These are phyloP conservation scores for Dufourea novaeangliae DNA, from an alignment of 1,140 invertebrate genomes.

Conservation along the genomic window DNA sequence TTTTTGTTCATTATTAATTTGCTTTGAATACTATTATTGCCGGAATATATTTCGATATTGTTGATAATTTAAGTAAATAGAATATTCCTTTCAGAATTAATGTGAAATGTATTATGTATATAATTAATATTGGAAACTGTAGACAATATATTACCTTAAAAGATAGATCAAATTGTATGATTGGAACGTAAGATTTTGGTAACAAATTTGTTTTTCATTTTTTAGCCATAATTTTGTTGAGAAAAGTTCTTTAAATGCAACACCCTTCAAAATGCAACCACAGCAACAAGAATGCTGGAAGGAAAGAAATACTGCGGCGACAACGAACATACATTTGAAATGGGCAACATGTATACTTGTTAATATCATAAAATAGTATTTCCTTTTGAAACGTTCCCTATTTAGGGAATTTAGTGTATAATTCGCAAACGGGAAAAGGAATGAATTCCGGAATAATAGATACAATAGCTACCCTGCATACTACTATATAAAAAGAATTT, in stretches of 20 bases:
- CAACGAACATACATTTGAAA: background rate
- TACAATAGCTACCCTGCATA: too few relatives aligned
- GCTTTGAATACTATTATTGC: background rate
- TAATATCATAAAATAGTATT: background rate
- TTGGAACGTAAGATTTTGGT: background rate
- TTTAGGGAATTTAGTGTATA: too few relatives aligned
- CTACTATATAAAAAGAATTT: too few relatives aligned
- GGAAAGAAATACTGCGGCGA: background rate
- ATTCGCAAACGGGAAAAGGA: too few relatives aligned
- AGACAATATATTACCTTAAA: too few relatives aligned
- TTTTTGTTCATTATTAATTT: too few relatives aligned
- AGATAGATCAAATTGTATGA: background rate
- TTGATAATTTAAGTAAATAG: background rate
- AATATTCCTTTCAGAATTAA: too few relatives aligned
- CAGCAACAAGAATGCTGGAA: background rate
- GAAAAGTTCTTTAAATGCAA: background rate
- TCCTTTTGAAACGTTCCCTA: too few relatives aligned
- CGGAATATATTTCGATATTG: too few relatives aligned
- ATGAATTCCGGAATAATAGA: too few relatives aligned
- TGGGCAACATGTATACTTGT: background rate
- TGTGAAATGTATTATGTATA: background rate
- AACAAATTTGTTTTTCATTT: background rate
- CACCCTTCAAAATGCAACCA: constrained; percentile 26
- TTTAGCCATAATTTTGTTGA: too few relatives aligned
- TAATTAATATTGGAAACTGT: too few relatives aligned